A percentile compares a stretch with the other conserved stretches of the same genome.
Evolutionary conservation across 2,888 invertebrate species (phyloP).

Genomic region (Orthosia gracilis): DNA sequence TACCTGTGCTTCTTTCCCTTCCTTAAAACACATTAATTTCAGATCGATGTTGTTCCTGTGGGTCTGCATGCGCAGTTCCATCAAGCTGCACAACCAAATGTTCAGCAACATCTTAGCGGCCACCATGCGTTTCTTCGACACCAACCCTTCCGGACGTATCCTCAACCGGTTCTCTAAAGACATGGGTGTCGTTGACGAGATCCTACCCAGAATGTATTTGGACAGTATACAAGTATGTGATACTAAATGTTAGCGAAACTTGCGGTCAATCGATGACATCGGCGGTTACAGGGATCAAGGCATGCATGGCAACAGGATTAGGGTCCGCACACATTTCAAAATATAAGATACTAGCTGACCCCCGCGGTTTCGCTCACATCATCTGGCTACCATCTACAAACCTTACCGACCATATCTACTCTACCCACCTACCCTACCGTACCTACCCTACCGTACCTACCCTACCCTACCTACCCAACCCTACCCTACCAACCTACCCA

Average conservation of each 20-base stretch:
- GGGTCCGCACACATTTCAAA: no score
- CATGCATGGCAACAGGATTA: neutral
- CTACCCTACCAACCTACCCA: no score
- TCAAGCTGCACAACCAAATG: slow-evolving; percentile 94
- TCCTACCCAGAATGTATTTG: slow-evolving; percentile 92
- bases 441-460: no score
- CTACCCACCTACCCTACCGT: no score
- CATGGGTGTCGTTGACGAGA: slow-evolving; percentile 95
- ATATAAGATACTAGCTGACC: no score
- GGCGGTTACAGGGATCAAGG: neutral
- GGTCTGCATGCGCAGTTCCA: slow-evolving; percentile 94
- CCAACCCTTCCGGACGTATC: slow-evolving; percentile 95
- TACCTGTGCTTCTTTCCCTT: neutral
- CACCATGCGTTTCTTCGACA: slow-evolving; percentile 96
- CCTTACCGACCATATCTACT: no score
- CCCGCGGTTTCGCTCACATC: no score
- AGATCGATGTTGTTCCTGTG: slow-evolving; percentile 94
- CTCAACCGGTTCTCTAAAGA: slow-evolving; percentile 97
- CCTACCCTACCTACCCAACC: no score
- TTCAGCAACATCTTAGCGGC: slow-evolving; percentile 94
- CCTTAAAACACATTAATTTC: slow-evolving; percentile 56
- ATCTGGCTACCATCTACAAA: no score
- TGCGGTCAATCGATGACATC: neutral
- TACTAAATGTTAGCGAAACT: neutral
- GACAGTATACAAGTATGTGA: slow-evolving; percentile 92